phyloP scores from a whole-genome alignment of 2,113 vertebrate genomes.

The Gasterosteus nipponicus region DNA sequence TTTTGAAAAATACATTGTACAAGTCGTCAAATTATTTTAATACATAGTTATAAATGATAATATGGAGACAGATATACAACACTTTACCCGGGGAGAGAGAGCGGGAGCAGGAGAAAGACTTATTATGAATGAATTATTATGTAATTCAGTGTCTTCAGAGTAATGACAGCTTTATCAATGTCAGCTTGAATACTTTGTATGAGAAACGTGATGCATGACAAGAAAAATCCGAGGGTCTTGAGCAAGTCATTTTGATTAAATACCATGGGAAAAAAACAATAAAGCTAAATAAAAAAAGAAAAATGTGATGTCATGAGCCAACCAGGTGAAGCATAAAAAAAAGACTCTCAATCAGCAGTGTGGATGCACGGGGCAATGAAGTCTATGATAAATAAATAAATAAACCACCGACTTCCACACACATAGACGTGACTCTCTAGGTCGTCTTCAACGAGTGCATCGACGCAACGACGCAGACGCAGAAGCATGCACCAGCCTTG shows the following conservation, averaged over 20 bases:
- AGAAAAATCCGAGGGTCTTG: background rate
- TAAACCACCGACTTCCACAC: too few species aligned
- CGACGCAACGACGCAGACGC: too few species aligned
- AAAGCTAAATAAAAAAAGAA: background rate
- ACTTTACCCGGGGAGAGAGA: conserved; percentile 30
- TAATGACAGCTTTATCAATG: conserved; percentile 59
- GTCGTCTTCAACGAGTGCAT: too few species aligned
- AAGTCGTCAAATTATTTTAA: conserved; percentile 56
- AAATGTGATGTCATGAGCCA: conserved; percentile 10
- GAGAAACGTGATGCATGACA: conserved; percentile 45
- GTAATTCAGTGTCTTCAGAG: background rate
- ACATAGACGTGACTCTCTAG: too few species aligned
- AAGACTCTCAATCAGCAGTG: background rate
- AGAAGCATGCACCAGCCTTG: too few species aligned
- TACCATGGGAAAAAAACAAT: background rate
- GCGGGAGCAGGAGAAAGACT: conserved; percentile 10
- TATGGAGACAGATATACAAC: conserved; percentile 52
- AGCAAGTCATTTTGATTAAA: conserved; percentile 4
- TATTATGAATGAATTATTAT: conserved; percentile 15
- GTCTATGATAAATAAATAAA: too few species aligned
- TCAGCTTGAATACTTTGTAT: conserved; percentile 43
- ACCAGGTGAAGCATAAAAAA: background rate
- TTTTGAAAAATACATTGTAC: conserved; percentile 61
- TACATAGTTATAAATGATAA: conserved; percentile 51
- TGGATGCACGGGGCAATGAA: too few species aligned